These are phyloP conservation scores for Halcyon badia DNA, from an alignment of 2,797 vertebrate species.

Conservation along the genomic window DNA sequence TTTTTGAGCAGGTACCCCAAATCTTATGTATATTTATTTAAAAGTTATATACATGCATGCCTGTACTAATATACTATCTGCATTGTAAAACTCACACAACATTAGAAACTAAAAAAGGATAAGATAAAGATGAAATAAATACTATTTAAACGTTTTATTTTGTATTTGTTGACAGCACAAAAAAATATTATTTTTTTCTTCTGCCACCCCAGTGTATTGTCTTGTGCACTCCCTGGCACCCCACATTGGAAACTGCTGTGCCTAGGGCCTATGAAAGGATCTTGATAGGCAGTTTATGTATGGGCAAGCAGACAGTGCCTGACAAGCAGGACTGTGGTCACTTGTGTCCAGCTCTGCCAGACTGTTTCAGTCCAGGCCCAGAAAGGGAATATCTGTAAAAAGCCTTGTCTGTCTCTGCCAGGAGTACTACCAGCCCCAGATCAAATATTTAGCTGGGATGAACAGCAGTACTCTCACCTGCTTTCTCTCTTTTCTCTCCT, in stretches of 20 bases:
- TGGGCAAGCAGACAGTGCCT: neutral
- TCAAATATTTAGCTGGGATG: neutral
- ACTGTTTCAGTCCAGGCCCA: neutral
- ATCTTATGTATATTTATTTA: neutral
- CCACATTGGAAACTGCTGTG: neutral
- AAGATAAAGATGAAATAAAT: neutral
- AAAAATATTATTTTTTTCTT: no score
- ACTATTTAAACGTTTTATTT: neutral
- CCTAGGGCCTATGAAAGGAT: neutral
- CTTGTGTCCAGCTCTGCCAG: neutral
- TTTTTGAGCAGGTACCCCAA: neutral
- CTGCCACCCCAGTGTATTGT: neutral
- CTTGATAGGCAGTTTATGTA: neutral
- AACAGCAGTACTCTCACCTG: neutral
- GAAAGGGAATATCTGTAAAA: neutral
- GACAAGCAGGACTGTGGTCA: neutral
- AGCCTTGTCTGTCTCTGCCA: neutral
- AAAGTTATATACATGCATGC: neutral
- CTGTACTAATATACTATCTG: neutral
- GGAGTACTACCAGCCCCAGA: neutral
- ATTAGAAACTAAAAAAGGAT: neutral
- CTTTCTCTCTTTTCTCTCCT: neutral
- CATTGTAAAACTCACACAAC: neutral
- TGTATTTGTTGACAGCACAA: neutral
- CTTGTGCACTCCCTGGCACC: neutral